A percentile compares a stretch with the other conserved stretches of the same genome.
These are phyloP conservation scores for Sinopyrophorus schimmeli DNA, from an alignment of 2,888 invertebrate genomes.

Conservation along the genomic window DNA sequence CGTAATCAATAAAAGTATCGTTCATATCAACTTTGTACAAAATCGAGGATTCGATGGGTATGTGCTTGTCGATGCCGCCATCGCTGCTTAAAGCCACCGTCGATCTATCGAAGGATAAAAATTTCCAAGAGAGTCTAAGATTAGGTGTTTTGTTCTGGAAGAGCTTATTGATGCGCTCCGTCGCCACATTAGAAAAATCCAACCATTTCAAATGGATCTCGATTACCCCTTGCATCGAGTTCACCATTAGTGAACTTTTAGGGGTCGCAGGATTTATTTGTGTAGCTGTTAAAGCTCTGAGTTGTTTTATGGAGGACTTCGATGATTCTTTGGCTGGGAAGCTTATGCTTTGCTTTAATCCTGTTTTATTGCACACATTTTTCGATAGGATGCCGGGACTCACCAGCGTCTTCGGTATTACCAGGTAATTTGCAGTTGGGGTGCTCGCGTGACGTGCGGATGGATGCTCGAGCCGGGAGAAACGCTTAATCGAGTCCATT, in stretches of 20 bases:
- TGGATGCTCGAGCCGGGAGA: no score
- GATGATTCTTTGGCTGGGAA: not conserved
- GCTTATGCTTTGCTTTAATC: not conserved
- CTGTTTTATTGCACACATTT: not conserved
- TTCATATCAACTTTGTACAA: slow-evolving; percentile 21
- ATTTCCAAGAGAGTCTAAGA: slow-evolving; percentile 26
- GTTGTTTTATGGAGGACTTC: slow-evolving; percentile 3
- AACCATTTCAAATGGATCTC: slow-evolving; percentile 26
- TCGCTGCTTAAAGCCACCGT: slow-evolving; percentile 11
- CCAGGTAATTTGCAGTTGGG: slow-evolving; percentile 13
- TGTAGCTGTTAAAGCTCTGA: not conserved
- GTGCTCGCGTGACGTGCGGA: not conserved
- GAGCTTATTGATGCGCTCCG: slow-evolving; percentile 8
- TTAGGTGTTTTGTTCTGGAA: slow-evolving; percentile 10
- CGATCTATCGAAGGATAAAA: slow-evolving; percentile 26
- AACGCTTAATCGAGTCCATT: no score
- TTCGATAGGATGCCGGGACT: slow-evolving; percentile 16
- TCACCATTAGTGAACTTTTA: slow-evolving; percentile 1
- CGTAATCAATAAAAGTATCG: slow-evolving; percentile 20
- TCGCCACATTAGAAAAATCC: slow-evolving; percentile 15
- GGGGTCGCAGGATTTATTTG: not conserved
- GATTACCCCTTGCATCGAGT: slow-evolving; percentile 23
- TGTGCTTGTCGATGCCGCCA: slow-evolving; percentile 4
- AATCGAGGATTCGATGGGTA: slow-evolving; percentile 18
- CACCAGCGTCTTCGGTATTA: slow-evolving; percentile 17